phyloP scores from a whole-genome alignment of 2,113 vertebrate genomes.

The Bubo blakistoni region DNA sequence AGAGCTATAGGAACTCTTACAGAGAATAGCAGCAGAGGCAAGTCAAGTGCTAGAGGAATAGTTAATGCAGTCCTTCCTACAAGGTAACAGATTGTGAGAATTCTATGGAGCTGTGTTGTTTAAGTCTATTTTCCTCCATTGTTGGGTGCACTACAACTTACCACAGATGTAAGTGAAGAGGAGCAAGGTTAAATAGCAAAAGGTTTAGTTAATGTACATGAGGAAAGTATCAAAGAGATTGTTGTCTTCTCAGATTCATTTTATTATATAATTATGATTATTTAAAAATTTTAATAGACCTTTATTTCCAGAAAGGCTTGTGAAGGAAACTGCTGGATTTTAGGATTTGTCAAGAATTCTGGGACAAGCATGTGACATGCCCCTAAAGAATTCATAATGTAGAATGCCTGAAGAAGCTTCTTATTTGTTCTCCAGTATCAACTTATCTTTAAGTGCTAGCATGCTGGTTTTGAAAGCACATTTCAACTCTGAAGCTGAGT shows the following conservation, averaged over 20 bases:
- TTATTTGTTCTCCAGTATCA: not conserved
- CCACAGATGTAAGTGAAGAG: not conserved
- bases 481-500: not conserved
- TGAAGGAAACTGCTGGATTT: not conserved
- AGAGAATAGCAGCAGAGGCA: not conserved
- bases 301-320: not conserved
- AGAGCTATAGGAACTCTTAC: not conserved
- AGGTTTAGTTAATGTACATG: not conserved
- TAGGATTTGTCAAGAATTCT: not conserved
- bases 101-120: not conserved
- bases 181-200: not conserved
- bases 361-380: not conserved
- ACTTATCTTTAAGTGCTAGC: not conserved
- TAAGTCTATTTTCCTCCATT: not conserved
- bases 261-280: not conserved
- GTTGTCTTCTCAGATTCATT: not conserved
- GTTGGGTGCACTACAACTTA: accelerated
- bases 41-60: not conserved
- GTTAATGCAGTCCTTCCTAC: not conserved
- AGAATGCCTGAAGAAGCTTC: not conserved
- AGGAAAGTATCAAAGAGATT: not conserved
- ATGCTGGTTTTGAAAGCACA: not conserved
- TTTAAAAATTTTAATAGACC: not conserved
- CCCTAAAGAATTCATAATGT: not conserved
- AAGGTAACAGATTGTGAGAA: not conserved